Percentiles rank a stretch among this genome's conserved stretches.
Evolutionary conservation across 1,140 invertebrate genomes (phyloP).

Genomic region (Eupristina koningsbergeri): DNA sequence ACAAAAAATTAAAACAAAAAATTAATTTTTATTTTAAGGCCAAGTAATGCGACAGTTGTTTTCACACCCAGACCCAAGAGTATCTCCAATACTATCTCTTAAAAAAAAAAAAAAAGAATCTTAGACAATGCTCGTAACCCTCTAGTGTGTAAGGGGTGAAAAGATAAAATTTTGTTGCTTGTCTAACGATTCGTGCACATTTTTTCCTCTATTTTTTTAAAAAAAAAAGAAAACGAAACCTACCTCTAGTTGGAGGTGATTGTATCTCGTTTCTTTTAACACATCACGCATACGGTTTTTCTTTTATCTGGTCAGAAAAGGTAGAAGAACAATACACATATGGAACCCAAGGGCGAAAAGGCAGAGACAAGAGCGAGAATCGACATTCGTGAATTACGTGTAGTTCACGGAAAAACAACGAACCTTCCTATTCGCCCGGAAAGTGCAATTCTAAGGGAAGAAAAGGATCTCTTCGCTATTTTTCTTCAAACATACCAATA

Average conservation of each 20-base stretch:
- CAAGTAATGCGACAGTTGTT: too few relatives aligned
- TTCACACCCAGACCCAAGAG: too few relatives aligned
- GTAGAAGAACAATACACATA: constrained; percentile 17
- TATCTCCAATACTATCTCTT: too few relatives aligned
- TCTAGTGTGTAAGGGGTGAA: neutral
- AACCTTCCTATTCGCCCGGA: constrained; percentile 13
- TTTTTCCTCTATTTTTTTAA: neutral
- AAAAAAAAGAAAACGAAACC: neutral
- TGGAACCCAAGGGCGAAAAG: neutral
- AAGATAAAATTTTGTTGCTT: constrained; percentile 35
- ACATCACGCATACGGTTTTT: neutral
- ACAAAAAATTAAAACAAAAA: too few relatives aligned
- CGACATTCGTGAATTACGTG: constrained; percentile 26
- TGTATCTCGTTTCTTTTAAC: constrained; percentile 8
- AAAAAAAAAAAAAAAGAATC: too few relatives aligned
- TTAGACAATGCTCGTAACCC: constrained; percentile 4
- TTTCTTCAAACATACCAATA: constrained; percentile 8
- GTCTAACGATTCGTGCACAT: neutral
- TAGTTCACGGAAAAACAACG: constrained; percentile 1
- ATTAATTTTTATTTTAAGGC: too few relatives aligned
- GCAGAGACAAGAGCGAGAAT: neutral
- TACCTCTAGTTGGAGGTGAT: neutral
- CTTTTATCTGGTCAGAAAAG: constrained; percentile 19
- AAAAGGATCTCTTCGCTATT: neutral
- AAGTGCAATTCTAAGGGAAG: constrained; percentile 25